Base-by-base conservation (phyloP, 2,888 invertebrate species). In the Entomobrya proxima region DNA sequence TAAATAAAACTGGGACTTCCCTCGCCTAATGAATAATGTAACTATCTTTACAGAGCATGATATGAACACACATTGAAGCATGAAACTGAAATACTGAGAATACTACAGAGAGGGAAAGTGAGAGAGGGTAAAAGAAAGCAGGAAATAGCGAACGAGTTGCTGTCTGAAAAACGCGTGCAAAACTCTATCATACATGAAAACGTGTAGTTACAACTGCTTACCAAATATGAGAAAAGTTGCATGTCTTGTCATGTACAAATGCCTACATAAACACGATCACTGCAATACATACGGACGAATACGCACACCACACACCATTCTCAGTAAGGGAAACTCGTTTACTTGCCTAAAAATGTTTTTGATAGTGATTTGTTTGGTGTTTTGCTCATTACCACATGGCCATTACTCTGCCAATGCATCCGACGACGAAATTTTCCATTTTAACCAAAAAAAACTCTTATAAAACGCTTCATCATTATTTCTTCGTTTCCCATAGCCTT, bases 161-260 rank as follows among this genome's bases (percentile, higher is more conserved):
- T 75, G 74, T 75, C 74, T 27, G 9, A 52, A 75, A 52, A 75
- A 75, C 24, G 74, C 52, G 74, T 75, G 74, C 72, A 47, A 72
- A 75, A 75, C 52, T 47, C 47, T 47, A 24, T 47, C 24, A 21
- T 44, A 72, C 2, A 21, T 37, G 13, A 1, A 18, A 67, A 35
- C 67, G 37, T n/a, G 15, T 24, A 37, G 35, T 64, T 61, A 24
- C 27, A 21, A 67, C 37, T 67, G 24, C 37, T 35, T 67, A 67
- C 37, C 37, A 37, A 72, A 72, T 72, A 47, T 52, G 52, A 30
- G 30, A 50, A 75, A 40, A 37, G 76, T 75, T 75, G 24, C 58
- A 58, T 58, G 37, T 44, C 58, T 40, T 77, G 58, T 77, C 76
- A 77, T 61, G 40, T 77, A 35, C 76, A 76, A 21, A 52, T 18